Evolutionary conservation across 2,888 invertebrate species (phyloP).

Genomic region (Tinea pellionella): DNA sequence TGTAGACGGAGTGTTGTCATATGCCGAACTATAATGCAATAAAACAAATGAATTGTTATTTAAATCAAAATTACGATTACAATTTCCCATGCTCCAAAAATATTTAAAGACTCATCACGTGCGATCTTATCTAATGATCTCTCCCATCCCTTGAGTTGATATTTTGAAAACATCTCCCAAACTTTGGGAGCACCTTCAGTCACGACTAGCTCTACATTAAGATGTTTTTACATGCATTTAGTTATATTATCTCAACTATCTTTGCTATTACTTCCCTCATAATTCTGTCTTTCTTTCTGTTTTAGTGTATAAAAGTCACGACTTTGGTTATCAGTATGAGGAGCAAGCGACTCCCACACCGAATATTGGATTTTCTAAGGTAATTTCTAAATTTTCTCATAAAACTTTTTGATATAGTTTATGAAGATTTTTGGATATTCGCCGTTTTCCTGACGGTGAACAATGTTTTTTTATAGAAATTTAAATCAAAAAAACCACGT

Average conservation of each 20-base stretch:
- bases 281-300: constrained; percentile 70
- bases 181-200: constrained; percentile 57
- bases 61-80: no score
- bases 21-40: no score
- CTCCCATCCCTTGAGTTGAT: constrained; percentile 31
- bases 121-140: constrained; percentile 30
- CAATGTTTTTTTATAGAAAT: no score
- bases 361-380: constrained; percentile 93
- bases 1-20: no score
- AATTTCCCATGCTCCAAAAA: constrained; percentile 58
- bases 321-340: constrained; percentile 74
- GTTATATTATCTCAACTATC: constrained; percentile 60
- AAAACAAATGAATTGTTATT: no score
- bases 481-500: no score
- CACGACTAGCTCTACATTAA: constrained; percentile 61
- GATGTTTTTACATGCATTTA: constrained; percentile 67
- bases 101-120: constrained; percentile 55
- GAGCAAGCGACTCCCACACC: constrained; percentile 80
- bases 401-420: not conserved
- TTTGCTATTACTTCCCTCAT: constrained; percentile 61
- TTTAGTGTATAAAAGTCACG: constrained; percentile 89
- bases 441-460: no score
- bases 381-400: constrained; percentile 38
- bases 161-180: constrained; percentile 51
- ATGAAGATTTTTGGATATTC: no score